Evolutionary conservation across 2,888 invertebrate species (phyloP), one percentile per base, ranked within the genome.

Genomic region (Bhutanitis thaidina): DNA sequence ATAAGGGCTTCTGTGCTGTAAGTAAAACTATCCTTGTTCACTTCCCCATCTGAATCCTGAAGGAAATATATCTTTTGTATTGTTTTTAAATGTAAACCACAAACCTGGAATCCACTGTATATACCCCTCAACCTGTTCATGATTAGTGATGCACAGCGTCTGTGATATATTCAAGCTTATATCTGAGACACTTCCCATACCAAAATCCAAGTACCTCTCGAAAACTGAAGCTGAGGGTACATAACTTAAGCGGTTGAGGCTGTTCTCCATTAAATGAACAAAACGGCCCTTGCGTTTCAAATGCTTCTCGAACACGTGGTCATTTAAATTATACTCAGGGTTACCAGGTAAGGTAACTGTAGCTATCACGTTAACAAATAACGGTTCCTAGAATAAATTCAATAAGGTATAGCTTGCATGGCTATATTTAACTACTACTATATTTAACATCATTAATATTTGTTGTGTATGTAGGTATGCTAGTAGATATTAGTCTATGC

Each of bases 91-190:
- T 4, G 20, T 5, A 20, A 5, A 20, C 20, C 7, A 49, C 57
- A 43, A 16, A 87, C 90, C 90, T 78, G 83, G 71, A 53, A 83
- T 61, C 90, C 90, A 90, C 46, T 81, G 80, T 43, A 89, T 78
- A 49, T 72, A 80, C 0, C 84, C 86, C 13, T 87, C 86, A 16
- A 73, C 70, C n/a, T 67, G 65, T 40, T 76, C 74, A 57, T 90
- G 89, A 62, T 90, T 90, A 1, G 87, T 88, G 0, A 90, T 80
- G 50, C 84, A 81, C 39, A 90, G 56, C 9, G 81, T 85, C 57
- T 89, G 85, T 1, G 89, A 85, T 61, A 88, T 83, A 58, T 89
- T 90, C 54, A 69, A 64, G 0, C 84, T 84, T 0, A 80, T 55
- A 52, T 89, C 79, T 0, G 43, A 53, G 8, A 76, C 69, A 59